Evolutionary conservation across 1,140 invertebrate species (phyloP), one percentile per base, ranked within the genome.

Genomic region (Mycetomoellerius zeteki): DNA sequence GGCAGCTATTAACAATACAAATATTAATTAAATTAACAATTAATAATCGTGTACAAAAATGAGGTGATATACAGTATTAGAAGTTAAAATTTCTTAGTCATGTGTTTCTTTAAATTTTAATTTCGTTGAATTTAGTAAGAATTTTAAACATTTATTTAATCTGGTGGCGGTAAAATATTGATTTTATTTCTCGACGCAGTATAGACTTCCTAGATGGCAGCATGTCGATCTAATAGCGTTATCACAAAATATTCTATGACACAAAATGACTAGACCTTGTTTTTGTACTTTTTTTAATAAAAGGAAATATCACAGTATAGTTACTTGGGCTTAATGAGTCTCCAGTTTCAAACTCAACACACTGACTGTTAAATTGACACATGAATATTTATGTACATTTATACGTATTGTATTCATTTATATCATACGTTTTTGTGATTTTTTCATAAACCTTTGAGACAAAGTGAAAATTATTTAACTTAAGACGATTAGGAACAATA

Each of bases 151-250:
- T 50, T 62, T 77, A 52, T 37, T 67, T 67, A 21, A 67, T 43
- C 76, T 30, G 47, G 19, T 33, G 43, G n/a, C 14, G 62, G 27
- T 37, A 80, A 80, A 67, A 52, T 80, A 80, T 80, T 1, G 24
- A 56, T 62, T 67, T 67, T 14, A 80, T 24, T 65, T 65, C 27
- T 27, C 0, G 19, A 80, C 14, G 76, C 12, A 8, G 12, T 2
- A 50, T 7, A 52, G n/a, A 8, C n/a, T 80, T 80, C 60, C 27
- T 80, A 80, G 76, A 52, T 80, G 76, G 76, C 76, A 67, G 60
- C 76, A 67, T 67, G 14, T 12, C 24, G 16, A 30, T 50, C 37
- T 27, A 62, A 62, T 64, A 8, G 27, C 6, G 43, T 58, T 37
- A 8, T 27, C 19, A 52, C 19, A 5, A 54, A 54, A n/a, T 7